Conservation (phyloP, 2,888 invertebrate genomes). For the Antitype chi region DNA sequence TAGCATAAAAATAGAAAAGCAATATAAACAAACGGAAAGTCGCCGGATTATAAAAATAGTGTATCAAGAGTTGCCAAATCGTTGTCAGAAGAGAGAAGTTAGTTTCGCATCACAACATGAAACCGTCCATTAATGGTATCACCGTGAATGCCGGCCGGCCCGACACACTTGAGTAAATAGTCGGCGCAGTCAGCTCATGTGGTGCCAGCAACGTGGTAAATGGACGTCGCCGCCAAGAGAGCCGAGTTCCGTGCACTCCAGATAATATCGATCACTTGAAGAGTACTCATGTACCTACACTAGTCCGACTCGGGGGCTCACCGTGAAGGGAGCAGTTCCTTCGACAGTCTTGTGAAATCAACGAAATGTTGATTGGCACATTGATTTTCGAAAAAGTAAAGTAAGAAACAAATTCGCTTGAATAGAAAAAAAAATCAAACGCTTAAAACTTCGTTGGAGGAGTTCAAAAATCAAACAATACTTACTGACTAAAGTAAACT, state of each 20-base stretch:
- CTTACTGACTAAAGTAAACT: background rate
- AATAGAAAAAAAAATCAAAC: background rate
- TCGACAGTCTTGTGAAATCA: background rate
- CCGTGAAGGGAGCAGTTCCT: background rate
- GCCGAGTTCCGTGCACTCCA: background rate
- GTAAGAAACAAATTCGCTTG: background rate
- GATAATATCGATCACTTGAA: too few species aligned
- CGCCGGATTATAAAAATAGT: constrained; percentile 60
- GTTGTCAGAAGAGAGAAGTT: constrained; percentile 22
- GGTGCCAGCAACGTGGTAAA: background rate
- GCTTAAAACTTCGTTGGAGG: background rate
- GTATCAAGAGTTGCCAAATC: constrained; percentile 60
- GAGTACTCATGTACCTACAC: background rate
- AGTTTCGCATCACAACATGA: constrained; percentile 16
- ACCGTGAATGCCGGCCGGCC: background rate
- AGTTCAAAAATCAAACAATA: background rate
- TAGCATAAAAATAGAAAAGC: constrained; percentile 51
- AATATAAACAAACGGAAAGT: constrained; percentile 53
- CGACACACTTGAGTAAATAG: constrained; percentile 15
- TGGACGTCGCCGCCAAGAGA: background rate
- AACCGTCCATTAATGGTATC: background rate
- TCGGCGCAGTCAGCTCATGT: background rate
- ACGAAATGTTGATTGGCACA: background rate
- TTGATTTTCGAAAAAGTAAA: background rate
- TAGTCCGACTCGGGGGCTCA: background rate